Evolutionary conservation across 2,113 vertebrate species (phyloP), one percentile per base, ranked within the genome.

Genomic region (Scomber scombrus): DNA sequence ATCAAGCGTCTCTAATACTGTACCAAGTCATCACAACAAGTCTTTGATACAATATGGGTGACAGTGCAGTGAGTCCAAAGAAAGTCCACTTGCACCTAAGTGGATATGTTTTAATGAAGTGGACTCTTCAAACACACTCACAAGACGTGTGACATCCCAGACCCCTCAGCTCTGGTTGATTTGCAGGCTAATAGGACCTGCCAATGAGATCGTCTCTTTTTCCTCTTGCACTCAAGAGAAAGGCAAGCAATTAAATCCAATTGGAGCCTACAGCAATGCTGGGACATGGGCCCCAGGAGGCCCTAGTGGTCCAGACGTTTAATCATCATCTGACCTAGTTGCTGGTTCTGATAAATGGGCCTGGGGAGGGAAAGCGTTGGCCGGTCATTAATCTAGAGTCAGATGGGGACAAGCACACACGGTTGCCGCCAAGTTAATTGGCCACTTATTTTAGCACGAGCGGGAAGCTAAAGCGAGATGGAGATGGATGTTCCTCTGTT

Each of bases 321-420:
- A 96, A 96, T 97, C 97, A 96, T 96, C 95, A 96, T 95, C 94
- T 93, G 96, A 96, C 95, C 95, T 93, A 94, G 93, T 95, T 96
- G 96, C 95, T 94, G 95, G 94, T 95, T 91, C 92, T 98, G 97
- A 98, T 98, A 95, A 98, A 99, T 97, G 96, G 96, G 95, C 86
- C 90, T 90, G 88, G 91, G 94, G 73, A 95, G 89, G 89, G 95
- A 97, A 97, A 96, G 95, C 91, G 49, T 80, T 93, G 94, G 95
- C 95, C 92, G 93, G 95, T 94, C 96, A 98, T 98, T 98, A 97
- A 98, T 99, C 97, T 97, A 92, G 94, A 91, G 95, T 88, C 95
- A 95, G 96, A 96, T 96, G 95, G 96, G 95, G 94, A 96, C 95
- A 95, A 95, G 96, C 95, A 93, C 95, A 93, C 91, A 91, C 94